Evolutionary conservation across 2,888 invertebrate species (phyloP).

Genomic region (Theodoxus fluviatilis): DNA sequence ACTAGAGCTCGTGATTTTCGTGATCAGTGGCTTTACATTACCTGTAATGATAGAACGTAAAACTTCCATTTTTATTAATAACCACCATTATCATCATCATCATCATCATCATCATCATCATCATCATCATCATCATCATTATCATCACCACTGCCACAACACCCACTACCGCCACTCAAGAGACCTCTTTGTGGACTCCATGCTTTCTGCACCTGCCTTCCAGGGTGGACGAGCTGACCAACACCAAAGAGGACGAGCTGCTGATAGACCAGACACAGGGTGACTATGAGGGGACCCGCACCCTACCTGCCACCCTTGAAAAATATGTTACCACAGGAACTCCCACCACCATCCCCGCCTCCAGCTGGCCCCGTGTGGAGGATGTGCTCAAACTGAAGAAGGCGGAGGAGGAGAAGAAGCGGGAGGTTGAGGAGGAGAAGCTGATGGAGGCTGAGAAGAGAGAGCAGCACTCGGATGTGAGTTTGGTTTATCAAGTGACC

Average conservation of each 20-base stretch:
- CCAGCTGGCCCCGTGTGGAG: conserved; percentile 8
- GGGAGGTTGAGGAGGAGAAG: not conserved
- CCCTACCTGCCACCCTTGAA: not conserved
- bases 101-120: too few species aligned
- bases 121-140: too few species aligned
- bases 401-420: conserved; percentile 12
- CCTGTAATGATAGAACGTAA: too few species aligned
- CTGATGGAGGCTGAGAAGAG: not conserved
- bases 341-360: too few species aligned
- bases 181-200: too few species aligned
- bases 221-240: conserved; percentile 56
- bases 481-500: too few species aligned
- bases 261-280: conserved; percentile 33
- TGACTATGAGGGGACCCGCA: conserved; percentile 13
- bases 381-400: not conserved
- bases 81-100: too few species aligned
- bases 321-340: not conserved
- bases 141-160: too few species aligned
- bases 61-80: too few species aligned
- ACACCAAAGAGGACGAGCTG: conserved; percentile 53
- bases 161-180: too few species aligned
- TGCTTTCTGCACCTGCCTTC: conserved; percentile 18
- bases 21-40: too few species aligned
- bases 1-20: too few species aligned
- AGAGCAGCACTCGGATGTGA: conserved; percentile 19